Conservation (phyloP, 2,797 vertebrate species). For the Menidia menidia region DNA sequence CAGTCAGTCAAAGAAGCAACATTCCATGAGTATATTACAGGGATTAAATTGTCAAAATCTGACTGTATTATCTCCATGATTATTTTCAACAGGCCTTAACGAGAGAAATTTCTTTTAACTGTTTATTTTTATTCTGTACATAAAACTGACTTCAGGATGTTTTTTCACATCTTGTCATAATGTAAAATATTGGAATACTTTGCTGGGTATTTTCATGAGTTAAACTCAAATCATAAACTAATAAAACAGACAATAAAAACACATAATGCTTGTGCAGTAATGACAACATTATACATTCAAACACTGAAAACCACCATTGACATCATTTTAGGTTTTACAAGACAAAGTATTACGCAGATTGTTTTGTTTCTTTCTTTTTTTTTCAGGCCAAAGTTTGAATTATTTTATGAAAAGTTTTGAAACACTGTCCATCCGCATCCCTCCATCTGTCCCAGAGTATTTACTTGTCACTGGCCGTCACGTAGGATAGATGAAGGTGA, state of each 20-base stretch:
- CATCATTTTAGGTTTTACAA: slow-evolving; percentile 7
- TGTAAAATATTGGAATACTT: slow-evolving; percentile 3
- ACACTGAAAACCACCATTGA: slow-evolving; percentile 23
- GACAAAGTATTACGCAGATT: slow-evolving; percentile 14
- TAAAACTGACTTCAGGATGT: background rate
- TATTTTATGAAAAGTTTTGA: slow-evolving; percentile 26
- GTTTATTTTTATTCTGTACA: background rate
- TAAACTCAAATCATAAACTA: slow-evolving; percentile 4
- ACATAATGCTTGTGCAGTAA: slow-evolving; percentile 12
- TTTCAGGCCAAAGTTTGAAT: slow-evolving; percentile 8
- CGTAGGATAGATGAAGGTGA: slow-evolving; percentile 65
- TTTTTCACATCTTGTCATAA: background rate
- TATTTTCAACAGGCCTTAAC: background rate
- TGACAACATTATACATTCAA: slow-evolving; percentile 27
- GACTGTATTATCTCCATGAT: background rate
- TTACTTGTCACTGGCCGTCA: slow-evolving; percentile 49
- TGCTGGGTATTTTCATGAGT: background rate
- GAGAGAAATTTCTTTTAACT: background rate
- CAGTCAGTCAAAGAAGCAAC: too few relatives aligned
- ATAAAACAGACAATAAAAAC: slow-evolving; percentile 6
- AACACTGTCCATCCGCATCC: slow-evolving; percentile 25
- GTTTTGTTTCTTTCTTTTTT: slow-evolving; percentile 15
- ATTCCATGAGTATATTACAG: background rate
- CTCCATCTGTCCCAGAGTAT: slow-evolving; percentile 7
- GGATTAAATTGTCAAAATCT: background rate